Evolutionary conservation across 37 sponge, comb jelly and placozoan species (phyloP), one percentile per base, ranked within the genome.

Genomic region (Trichoplax adhaerens): DNA sequence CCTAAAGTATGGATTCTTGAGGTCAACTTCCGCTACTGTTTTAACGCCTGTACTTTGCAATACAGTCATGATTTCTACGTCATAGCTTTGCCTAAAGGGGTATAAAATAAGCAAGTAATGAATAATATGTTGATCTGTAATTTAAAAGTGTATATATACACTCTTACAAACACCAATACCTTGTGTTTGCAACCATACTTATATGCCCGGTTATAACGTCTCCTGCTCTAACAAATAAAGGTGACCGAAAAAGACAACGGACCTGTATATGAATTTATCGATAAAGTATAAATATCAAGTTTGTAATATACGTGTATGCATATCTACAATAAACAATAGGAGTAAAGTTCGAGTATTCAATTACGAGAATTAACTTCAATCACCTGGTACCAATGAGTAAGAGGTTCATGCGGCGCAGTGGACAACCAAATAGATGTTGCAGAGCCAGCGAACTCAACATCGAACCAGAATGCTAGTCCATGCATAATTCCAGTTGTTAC

Each of bases 311-410:
- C 10, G 12, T 10, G 62, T 10, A 12, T n/a, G 10, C 12, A 12
- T n/a, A 8, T 46, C 57, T 7, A 71, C 64, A 63, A 46, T 7
- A 62, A 5, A 3, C 29, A 57, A n/a, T 46, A 12, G 2, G 50
- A 57, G 1, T 56, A 46, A 76, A 55, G 8, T 51, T 1, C 57
- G 57, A 3, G 1, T 46, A 3, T 2, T n/a, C 3, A 2, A 50
- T 52, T 2, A 1, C 52, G 49, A 49, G 58, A 56, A 4, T 4
- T 2, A 1, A 55, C 4, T 8, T 2, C 5, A 54, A 76, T 8
- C 53, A 90, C 91, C 86, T 97, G 99, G 73, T 97, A 97, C 99
- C 99, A 97, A 78, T 97, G 99, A 48, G 99, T 97, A 61, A 97
- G 90, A 29, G 93, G 99, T 72, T 96, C 94, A 58, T 76, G 78